Evolutionary conservation across 2,888 invertebrate species (phyloP).

Genomic region (Tolmerus cingulatus): DNA sequence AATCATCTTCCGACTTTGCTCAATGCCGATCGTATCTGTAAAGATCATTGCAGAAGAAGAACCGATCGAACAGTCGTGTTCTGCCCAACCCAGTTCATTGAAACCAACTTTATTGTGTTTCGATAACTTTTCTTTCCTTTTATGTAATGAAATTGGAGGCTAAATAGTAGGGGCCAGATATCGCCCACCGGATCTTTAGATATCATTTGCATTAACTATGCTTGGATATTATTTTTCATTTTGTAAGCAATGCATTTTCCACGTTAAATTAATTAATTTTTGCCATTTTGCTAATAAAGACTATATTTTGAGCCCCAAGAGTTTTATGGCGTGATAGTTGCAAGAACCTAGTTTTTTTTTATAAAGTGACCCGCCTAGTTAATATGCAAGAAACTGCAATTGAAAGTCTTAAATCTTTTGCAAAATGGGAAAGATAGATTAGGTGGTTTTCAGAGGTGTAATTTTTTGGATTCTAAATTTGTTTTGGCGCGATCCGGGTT

Average conservation of each 20-base stretch:
- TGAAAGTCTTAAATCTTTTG: background rate
- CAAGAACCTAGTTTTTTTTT: background rate
- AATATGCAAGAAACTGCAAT: background rate
- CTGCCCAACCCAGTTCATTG: background rate
- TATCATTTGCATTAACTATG: background rate
- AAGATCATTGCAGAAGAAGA: background rate
- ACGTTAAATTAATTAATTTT: background rate
- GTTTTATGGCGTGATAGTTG: background rate
- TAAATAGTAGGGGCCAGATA: background rate
- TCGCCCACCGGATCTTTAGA: background rate
- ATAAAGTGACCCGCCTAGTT: background rate
- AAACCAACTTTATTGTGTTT: background rate
- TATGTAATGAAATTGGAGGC: background rate
- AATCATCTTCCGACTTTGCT: background rate
- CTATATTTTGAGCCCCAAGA: background rate
- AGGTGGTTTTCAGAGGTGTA: background rate
- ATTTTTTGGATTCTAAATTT: slow-evolving; percentile 4
- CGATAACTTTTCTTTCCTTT: background rate
- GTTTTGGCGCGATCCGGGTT: slow-evolving; percentile 16
- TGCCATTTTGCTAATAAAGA: background rate
- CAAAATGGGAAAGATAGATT: background rate
- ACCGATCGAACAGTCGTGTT: background rate
- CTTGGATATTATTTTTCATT: background rate
- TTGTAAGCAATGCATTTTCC: background rate
- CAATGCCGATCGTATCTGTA: background rate